Evolutionary conservation across 2,797 vertebrate species (phyloP), one percentile per base, ranked within the genome.

Genomic region (Chromis chromis): DNA sequence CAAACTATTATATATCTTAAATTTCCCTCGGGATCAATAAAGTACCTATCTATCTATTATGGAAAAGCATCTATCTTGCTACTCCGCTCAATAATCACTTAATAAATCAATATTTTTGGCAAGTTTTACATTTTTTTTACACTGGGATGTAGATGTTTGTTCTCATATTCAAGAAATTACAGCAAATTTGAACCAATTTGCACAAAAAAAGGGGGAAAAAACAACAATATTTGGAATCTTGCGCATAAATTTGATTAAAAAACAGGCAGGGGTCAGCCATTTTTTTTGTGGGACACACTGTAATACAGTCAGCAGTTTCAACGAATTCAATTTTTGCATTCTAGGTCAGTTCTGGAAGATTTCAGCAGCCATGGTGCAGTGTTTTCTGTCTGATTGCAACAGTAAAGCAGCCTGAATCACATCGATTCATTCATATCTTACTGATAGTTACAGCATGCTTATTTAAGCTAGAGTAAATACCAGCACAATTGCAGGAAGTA

Each of bases 301-400:
- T 17, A 6, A 42, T 17, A 42, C 40, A 42, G 39, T 71, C 46
- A 58, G 64, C 64, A 11, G 8, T 68, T 52, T 25, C 0, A 17
- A 21, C 68, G 10, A 4, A 65, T 75, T 65, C n/a, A 46, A 4
- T 17, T 59, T 64, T 57, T 73, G 25, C 39, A 59, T 62, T 62
- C 46, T 54, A 61, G 65, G 53, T 70, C 48, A 71, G 11, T 55
- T 58, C 52, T 44, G n/a, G 4, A 1, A 24, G 46, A 65, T 28
- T 60, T 57, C 14, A 14, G 59, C 40, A 16, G 25, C 16, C 2
- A n/a, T 10, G 4, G 13, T 24, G 28, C 13, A 3, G 14, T 44
- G 22, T 59, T 84, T 82, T 28, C 44, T 67, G 65, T 75, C 56
- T 19, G 14, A 67, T n/a, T 25, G 24, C 56, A 64, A 49, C 62